Evolutionary conservation across 1,140 invertebrate species (phyloP).

Genomic region (Drosophila ercepeae): DNA sequence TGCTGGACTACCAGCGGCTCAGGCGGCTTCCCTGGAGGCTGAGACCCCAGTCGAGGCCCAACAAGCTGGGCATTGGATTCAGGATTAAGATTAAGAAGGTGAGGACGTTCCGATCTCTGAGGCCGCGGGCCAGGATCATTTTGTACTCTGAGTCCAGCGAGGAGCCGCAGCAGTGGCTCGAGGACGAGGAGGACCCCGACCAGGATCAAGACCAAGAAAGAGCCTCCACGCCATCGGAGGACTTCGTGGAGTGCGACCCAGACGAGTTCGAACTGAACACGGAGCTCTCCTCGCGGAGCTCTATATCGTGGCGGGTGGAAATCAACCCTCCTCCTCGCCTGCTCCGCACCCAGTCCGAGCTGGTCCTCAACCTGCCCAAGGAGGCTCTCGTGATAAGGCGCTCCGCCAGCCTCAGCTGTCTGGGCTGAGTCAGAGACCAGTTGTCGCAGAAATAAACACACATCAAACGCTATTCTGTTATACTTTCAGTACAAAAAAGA

Average conservation of each 20-base stretch:
- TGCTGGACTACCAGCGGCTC: background rate
- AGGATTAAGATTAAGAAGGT: background rate
- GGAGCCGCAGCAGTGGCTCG: background rate
- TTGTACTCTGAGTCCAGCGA: background rate
- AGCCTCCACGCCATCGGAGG: background rate
- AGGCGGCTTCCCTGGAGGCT: background rate
- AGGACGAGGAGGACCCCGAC: background rate
- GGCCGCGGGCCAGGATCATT: background rate
- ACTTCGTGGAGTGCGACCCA: background rate
- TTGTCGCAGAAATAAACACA: too few relatives aligned
- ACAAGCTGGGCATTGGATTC: background rate
- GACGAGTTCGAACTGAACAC: background rate
- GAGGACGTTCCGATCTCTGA: background rate
- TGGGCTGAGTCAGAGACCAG: slow-evolving; percentile 2
- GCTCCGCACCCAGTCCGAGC: background rate
- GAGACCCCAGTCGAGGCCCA: background rate
- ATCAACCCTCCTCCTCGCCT: background rate
- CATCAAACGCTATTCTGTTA: too few relatives aligned
- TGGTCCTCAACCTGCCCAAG: background rate
- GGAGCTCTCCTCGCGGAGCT: background rate
- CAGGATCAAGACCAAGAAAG: background rate
- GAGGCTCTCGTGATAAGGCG: background rate
- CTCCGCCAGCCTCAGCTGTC: background rate
- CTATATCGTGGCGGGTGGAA: background rate
- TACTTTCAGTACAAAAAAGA: too few relatives aligned